These are phyloP conservation scores for Laterallus jamaicensis DNA, from an alignment of 2,113 vertebrate species.

Conservation along the genomic window DNA sequence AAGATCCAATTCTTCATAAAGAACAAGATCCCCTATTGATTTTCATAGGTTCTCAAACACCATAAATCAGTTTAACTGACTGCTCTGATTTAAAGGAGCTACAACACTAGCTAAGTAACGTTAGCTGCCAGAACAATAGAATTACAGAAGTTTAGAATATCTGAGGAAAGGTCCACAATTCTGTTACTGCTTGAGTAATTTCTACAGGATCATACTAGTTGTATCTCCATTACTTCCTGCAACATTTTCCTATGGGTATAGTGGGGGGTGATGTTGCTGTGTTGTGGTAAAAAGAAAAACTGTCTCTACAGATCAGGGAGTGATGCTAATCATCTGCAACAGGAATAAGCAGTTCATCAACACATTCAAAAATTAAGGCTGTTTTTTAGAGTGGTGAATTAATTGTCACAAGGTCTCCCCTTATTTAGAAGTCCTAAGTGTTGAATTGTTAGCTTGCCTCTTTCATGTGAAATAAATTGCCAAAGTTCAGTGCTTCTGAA, in stretches of 20 bases:
- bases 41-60: background rate
- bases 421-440: background rate
- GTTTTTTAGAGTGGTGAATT: background rate
- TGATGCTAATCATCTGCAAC: background rate
- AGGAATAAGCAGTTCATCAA: background rate
- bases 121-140: background rate
- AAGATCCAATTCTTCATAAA: background rate
- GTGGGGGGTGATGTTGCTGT: background rate
- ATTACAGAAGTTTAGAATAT: background rate
- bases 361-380: background rate
- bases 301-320: background rate
- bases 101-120: background rate
- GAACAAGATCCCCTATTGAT: background rate
- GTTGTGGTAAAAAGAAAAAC: background rate
- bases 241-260: background rate
- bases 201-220: background rate
- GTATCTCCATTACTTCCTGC: background rate
- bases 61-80: background rate
- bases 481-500: slow-evolving; percentile 35
- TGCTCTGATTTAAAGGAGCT: background rate
- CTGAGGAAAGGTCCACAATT: background rate
- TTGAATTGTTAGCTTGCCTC: background rate
- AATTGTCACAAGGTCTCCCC: background rate
- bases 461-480: slow-evolving; percentile 5
- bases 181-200: background rate